Evolutionary conservation across 2,113 vertebrate genomes (phyloP).

Genomic region (Eptatretus burgeri): DNA sequence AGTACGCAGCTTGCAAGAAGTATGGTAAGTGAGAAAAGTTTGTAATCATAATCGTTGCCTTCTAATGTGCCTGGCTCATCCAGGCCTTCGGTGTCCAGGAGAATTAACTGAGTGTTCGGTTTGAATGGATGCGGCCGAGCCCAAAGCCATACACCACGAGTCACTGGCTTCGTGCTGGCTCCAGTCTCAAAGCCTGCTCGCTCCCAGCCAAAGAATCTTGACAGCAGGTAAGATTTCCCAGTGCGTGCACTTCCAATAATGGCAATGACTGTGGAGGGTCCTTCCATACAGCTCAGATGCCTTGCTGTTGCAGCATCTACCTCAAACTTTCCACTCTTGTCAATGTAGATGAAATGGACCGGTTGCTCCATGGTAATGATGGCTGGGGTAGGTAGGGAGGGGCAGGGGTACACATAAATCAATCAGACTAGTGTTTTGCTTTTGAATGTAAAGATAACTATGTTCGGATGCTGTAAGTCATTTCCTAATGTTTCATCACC

Average conservation of each 20-base stretch:
- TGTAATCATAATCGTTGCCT: conserved; percentile 3
- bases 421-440: no score
- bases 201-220: conserved; percentile 2
- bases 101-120: neutral
- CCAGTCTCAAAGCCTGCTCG: neutral
- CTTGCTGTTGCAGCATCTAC: neutral
- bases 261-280: conserved; percentile 1
- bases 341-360: conserved; percentile 1
- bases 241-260: conserved; percentile 1
- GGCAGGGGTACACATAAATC: no score
- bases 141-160: conserved; percentile 4
- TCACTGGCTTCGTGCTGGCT: conserved; percentile 2
- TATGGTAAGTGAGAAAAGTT: neutral
- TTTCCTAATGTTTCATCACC: no score
- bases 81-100: conserved; percentile 6
- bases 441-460: no score
- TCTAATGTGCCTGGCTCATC: neutral
- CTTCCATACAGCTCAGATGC: neutral
- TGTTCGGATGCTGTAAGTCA: no score
- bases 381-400: neutral
- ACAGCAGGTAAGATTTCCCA: conserved; percentile 4
- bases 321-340: neutral
- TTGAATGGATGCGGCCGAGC: neutral
- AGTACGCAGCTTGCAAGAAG: conserved; percentile 4
- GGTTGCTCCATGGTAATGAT: neutral